Conservation (phyloP, 2,113 vertebrate species). For the Alosa alosa region DNA sequence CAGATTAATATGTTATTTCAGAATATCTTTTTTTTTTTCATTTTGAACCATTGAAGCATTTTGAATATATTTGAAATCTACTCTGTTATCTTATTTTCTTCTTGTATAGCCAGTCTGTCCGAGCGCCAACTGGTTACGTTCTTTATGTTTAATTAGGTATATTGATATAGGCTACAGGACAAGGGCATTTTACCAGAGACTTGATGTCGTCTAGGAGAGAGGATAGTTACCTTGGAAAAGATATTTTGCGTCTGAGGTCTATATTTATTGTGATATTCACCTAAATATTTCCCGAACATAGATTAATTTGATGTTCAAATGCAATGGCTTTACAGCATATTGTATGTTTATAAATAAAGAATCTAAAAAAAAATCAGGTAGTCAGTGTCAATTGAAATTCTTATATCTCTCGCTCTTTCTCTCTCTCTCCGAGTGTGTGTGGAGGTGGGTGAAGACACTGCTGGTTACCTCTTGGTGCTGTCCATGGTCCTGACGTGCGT, state of each 20-base stretch:
- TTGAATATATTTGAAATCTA: conserved; percentile 29
- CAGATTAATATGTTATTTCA: neutral
- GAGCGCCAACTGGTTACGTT: conserved; percentile 65
- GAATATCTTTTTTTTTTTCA: neutral
- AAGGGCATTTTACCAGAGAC: conserved; percentile 61
- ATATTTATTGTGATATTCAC: conserved; percentile 97
- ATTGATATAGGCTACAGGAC: conserved; percentile 59
- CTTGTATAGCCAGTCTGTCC: conserved; percentile 72
- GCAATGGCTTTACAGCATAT: conserved; percentile 89
- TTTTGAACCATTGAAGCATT: conserved; percentile 37
- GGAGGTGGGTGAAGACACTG: neutral
- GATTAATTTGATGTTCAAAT: conserved; percentile 78
- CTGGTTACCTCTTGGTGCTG: conserved; percentile 21
- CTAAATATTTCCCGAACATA: conserved; percentile 80
- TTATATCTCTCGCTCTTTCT: conserved; percentile 17
- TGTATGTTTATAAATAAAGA: conserved; percentile 99
- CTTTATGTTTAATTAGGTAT: conserved; percentile 66
- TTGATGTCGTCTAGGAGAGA: conserved; percentile 60
- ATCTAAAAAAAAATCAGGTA: conserved; percentile 62
- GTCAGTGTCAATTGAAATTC: no score
- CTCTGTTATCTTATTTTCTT: conserved; percentile 59
- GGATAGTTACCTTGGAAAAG: conserved; percentile 64
- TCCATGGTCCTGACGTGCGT: conserved; percentile 50
- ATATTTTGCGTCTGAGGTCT: conserved; percentile 75
- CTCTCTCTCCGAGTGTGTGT: neutral